Evolutionary conservation across 2,888 invertebrate genomes (phyloP).

Genomic region (Pandemis corylana): DNA sequence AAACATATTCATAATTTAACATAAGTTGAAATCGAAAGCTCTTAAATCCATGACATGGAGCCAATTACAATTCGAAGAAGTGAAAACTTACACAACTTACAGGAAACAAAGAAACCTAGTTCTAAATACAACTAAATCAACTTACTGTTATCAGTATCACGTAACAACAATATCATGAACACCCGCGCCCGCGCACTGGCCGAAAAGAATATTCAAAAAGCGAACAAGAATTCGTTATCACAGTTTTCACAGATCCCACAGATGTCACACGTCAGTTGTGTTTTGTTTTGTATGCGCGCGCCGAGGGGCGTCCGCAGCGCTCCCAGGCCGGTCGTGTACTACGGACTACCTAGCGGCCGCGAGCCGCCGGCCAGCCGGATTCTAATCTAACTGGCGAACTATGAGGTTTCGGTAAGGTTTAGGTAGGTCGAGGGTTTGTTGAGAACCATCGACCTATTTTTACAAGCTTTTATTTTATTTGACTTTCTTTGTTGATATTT

Average conservation of each 20-base stretch:
- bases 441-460: background rate
- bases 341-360: slow-evolving; percentile 58
- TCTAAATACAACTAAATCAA: slow-evolving; percentile 47
- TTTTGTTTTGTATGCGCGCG: slow-evolving; percentile 63
- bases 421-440: background rate
- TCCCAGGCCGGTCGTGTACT: slow-evolving; percentile 75
- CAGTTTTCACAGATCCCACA: slow-evolving; percentile 59
- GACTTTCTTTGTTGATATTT: too few relatives aligned
- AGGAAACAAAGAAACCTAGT: slow-evolving; percentile 27
- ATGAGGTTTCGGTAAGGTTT: slow-evolving; percentile 33
- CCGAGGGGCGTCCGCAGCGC: slow-evolving; percentile 73
- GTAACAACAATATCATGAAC: background rate
- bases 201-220: slow-evolving; percentile 49
- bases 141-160: slow-evolving; percentile 78
- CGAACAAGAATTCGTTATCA: slow-evolving; percentile 56
- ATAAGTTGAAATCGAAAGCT: background rate
- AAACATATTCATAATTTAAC: background rate
- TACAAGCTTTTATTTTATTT: background rate
- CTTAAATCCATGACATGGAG: background rate
- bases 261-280: slow-evolving; percentile 56
- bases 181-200: slow-evolving; percentile 35
- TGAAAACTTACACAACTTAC: slow-evolving; percentile 22
- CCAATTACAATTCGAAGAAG: background rate
- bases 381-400: slow-evolving; percentile 57
- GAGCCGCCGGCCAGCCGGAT: slow-evolving; percentile 68